Base-by-base conservation (phyloP, 2,888 invertebrate species). In the Epiblema foenella region DNA sequence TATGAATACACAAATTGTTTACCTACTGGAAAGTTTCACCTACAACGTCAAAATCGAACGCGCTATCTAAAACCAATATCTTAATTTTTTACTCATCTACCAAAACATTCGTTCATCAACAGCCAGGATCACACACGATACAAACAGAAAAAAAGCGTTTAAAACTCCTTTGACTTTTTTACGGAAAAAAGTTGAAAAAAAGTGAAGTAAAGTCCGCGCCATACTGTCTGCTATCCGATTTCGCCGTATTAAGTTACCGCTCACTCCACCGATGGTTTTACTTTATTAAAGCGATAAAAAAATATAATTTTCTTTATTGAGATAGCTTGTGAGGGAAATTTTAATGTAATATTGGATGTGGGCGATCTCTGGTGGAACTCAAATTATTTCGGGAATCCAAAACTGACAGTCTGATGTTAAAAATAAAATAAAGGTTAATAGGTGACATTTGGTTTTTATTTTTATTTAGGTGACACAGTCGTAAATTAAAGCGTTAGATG, bases 171-270 rank as follows among this genome's bases (percentile, higher is more conserved):
- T 86, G 83, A 82, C 86, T 87, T 88, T 86, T 85, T 87, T 84
- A 85, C 81, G 78, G 77, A 79, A 81, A 86, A 85, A 89, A 87
- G 83, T 80, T 83, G 83, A 84, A 83, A 85, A 89, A 85, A 87
- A 90, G 82, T 87, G 89, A 91, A 87, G 81, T 84, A 85, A 85
- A 87, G 87, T 84, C 87, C 92, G 92, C 92, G 93, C 93, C 93
- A 93, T 91, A 91, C 93, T 91, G 93, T 93, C 93, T 93, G 90
- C 89, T 91, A 92, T 93, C 93, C 90, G 91, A 88, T 93, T 93
- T 92, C 93, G 85, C 81, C 78, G 85, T 90, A 92, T 93, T 90
- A 82, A 79, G 87, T 93, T 93, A 90, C 93, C 80, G 82, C 84
- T 86, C 82, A 81, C 81, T 82, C 79, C 81, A 60, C 75, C 73